These are phyloP conservation scores for Syritta pipiens DNA, from an alignment of 2,888 invertebrate species.

Conservation along the genomic window DNA sequence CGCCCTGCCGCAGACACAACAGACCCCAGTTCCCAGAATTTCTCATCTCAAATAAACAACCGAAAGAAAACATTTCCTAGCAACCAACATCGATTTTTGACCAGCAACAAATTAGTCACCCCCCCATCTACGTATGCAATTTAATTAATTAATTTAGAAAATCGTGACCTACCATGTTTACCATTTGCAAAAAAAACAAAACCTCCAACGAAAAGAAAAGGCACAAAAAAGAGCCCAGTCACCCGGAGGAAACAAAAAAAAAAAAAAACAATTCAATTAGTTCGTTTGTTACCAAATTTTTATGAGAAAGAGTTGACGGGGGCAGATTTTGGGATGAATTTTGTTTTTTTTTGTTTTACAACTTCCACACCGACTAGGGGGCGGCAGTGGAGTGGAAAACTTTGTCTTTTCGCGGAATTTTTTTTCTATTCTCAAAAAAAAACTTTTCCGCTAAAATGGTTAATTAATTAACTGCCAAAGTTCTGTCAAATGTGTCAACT, in stretches of 20 bases:
- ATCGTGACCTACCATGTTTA: not conserved
- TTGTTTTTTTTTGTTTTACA: too few relatives aligned
- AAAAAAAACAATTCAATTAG: not conserved
- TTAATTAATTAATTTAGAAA: not conserved
- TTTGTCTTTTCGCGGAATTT: too few relatives aligned
- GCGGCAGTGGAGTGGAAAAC: too few relatives aligned
- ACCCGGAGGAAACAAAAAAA: too few relatives aligned
- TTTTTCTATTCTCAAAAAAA: too few relatives aligned
- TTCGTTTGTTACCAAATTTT: not conserved
- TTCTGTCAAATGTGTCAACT: not conserved
- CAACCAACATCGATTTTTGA: not conserved
- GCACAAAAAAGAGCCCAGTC: not conserved
- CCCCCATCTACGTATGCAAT: constrained; percentile 1
- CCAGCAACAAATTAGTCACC: too few relatives aligned
- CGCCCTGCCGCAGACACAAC: not conserved
- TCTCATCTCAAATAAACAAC: not conserved
- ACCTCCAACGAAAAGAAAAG: not conserved
- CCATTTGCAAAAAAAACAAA: not conserved
- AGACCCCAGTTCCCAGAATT: constrained; percentile 1
- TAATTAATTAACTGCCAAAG: constrained; percentile 4
- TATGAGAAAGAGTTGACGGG: too few relatives aligned
- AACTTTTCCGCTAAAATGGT: too few relatives aligned
- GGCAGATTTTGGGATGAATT: too few relatives aligned
- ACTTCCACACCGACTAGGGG: too few relatives aligned
- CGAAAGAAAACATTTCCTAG: not conserved